Evolutionary conservation across 2,888 invertebrate species (phyloP), one percentile per base, ranked within the genome.

Genomic region (Torymus texanus): DNA sequence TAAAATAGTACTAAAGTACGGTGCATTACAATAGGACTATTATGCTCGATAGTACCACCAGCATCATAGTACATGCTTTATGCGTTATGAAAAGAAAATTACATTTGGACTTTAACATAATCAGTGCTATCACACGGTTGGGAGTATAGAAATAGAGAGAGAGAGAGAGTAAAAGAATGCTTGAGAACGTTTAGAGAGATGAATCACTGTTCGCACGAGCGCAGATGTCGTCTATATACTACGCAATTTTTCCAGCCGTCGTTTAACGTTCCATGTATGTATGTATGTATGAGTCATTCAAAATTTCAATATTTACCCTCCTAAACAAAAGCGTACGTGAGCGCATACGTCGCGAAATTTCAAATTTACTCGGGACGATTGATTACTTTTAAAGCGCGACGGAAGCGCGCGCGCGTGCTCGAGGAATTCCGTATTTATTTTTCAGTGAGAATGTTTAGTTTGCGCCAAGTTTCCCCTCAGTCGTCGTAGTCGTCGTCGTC

Each of bases 1-100:
- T 68, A 68, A 74, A 73, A 74, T 63, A 24, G 73, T 53, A 67
- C 21, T 62, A 41, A 73, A 59, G 50, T 62, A 61, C 56, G 51
- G 58, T 8, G 50, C 50, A 63, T 61, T 63, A 78, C 78, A 78
- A 78, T 78, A 29, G 78, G 58, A 62, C 78, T 73, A 74, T 73
- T 73, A 73, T 68, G 50, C 41, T 21, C 55, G 29, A 71, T 62
- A 68, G n/a, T 3, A 29, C 29, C 29, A 29, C 41, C 41, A 41
- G 2, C 29, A 8, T 16, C 11, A 50, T 29, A 18, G n/a, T 14
- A 21, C 18, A 24, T 51, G 66, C 74, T 75, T 75, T 66, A 58
- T 66, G 59, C 21, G 56, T 61, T 51, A 61, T 63, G 76, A 63
- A 65, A 77, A 77, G 76, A 65, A 70, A 77, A 77, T 70, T 77